Percentiles rank a stretch among this genome's conserved stretches.
Evolutionary conservation across 2,113 vertebrate species (phyloP).

Genomic region (Colinus virginianus): DNA sequence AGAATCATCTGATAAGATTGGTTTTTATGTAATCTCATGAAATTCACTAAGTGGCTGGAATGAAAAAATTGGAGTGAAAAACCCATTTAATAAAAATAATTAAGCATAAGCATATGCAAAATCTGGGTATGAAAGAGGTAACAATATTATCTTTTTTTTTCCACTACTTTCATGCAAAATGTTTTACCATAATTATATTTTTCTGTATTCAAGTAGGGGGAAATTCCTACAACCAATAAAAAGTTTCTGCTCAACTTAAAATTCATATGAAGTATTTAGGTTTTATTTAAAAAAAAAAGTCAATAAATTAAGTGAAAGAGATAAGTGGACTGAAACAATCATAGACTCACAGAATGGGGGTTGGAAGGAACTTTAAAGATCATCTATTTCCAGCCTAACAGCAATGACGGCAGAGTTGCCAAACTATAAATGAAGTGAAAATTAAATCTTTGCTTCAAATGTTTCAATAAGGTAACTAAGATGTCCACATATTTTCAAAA

Average conservation of each 20-base stretch:
- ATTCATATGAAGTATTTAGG: neutral
- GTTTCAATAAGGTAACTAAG: slow-evolving; percentile 20
- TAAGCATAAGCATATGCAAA: neutral
- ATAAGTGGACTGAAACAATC: slow-evolving; percentile 37
- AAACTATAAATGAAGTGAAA: neutral
- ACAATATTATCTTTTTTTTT: neutral
- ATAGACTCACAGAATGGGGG: no score
- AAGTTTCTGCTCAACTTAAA: neutral
- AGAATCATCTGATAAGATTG: neutral
- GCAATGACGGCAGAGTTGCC: no score
- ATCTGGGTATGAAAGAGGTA: neutral
- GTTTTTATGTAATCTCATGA: neutral
- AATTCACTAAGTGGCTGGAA: neutral
- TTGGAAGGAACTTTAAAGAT: no score
- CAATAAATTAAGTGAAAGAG: slow-evolving; percentile 59
- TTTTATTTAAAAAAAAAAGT: neutral
- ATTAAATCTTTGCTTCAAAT: slow-evolving; percentile 36
- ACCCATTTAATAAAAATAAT: neutral
- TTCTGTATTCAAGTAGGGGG: neutral
- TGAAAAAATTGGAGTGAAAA: neutral
- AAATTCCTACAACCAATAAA: neutral
- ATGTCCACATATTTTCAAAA: neutral
- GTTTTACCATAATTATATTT: neutral
- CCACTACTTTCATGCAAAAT: neutral
- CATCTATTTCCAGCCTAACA: no score